Evolutionary conservation across 2,888 invertebrate genomes (phyloP), one percentile per base, ranked within the genome.

Genomic region (Orthosia cruda): DNA sequence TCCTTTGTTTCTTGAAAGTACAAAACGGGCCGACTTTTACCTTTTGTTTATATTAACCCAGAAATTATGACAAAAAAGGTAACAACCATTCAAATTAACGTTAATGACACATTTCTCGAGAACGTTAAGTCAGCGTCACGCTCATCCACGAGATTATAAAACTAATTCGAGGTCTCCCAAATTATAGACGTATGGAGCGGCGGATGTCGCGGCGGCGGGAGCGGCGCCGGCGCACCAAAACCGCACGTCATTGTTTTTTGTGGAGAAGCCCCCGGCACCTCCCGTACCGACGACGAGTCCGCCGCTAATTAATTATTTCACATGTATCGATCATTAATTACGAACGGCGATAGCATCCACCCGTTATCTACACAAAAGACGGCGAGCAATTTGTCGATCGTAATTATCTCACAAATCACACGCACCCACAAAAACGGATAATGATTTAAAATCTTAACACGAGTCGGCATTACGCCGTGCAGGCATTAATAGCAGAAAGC

Each of bases 181-280:
- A 96, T 96, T 96, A 96, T 95, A 96, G 96, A 91, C 92, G 91
- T 92, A 78, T 79, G 93, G 92, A 89, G 92, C 94, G 92, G 94
- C 95, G 95, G 95, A 94, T 96, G 96, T 95, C 96, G 96, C 94
- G 93, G 92, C 88, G 89, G 91, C 89, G 90, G 92, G 91, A 91
- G 90, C 93, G 95, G 95, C 95, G 96, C 95, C 95, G 90, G 92
- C 93, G 93, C 93, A 94, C 89, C 85, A 90, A 96, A 96, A 96
- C 95, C 95, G 96, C 96, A 94, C 95, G 96, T 96, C 96, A 96
- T 96, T 96, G 96, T 96, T 96, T 96, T 96, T 96, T 96, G 95
- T 96, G 91, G 86, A 90, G 88, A 91, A 90, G 92, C 94, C 94
- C 89, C 91, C 91, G 94, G 95, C 94, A 92, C 92, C 94, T 91